Percentiles rank a stretch among this genome's conserved stretches.
Evolutionary conservation across 2,888 invertebrate species (phyloP).

Genomic region (Synergus japonicus): DNA sequence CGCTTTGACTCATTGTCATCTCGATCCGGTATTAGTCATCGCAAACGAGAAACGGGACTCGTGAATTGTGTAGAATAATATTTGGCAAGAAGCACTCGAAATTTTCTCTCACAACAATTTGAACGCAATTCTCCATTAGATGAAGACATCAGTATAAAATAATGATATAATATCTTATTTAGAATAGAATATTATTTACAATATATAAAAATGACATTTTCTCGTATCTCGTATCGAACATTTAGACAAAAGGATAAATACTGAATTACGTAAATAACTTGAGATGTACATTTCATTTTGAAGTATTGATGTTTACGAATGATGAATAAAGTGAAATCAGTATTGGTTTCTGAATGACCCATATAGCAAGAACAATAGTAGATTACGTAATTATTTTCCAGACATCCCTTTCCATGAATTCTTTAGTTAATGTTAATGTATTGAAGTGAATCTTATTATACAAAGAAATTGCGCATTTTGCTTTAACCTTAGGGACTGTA

Average conservation of each 20-base stretch:
- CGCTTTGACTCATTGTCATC: constrained; percentile 33
- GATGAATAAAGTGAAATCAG: neutral
- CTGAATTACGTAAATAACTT: neutral
- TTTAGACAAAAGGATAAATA: neutral
- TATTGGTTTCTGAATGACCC: neutral
- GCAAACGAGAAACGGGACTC: neutral
- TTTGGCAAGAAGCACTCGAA: neutral
- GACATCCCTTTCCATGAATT: neutral
- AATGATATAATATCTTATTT: neutral
- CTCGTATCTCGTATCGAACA: neutral
- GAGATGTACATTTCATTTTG: neutral
- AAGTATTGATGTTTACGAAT: neutral
- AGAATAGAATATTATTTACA: too few species aligned
- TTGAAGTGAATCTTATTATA: neutral
- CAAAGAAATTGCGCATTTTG: neutral
- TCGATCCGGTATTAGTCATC: constrained; percentile 44
- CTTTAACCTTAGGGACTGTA: neutral
- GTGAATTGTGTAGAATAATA: neutral
- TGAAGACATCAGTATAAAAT: neutral
- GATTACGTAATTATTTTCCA: neutral
- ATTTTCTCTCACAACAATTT: neutral
- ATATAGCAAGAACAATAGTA: neutral
- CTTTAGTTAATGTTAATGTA: neutral
- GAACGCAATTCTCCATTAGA: neutral
- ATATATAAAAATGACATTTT: neutral